These are phyloP conservation scores for Philopotamus ludificatus DNA, from an alignment of 1,140 invertebrate genomes.

Conservation along the genomic window DNA sequence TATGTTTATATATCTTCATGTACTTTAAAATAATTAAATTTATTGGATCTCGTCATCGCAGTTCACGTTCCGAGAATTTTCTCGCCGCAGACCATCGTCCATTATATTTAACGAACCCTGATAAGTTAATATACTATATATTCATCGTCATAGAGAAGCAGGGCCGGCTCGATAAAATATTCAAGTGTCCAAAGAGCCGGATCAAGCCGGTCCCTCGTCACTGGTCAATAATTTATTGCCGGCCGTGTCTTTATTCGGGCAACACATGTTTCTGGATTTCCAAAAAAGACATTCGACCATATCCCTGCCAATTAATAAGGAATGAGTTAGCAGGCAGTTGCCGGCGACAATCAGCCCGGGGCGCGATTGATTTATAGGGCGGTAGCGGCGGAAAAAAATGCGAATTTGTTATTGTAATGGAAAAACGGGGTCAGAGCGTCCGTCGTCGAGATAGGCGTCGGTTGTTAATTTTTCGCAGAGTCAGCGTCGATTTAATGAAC, in stretches of 20 bases:
- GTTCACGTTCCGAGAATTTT: too few species aligned
- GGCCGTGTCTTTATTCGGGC: conserved; percentile 22
- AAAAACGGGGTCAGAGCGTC: too few species aligned
- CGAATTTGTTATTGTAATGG: not conserved
- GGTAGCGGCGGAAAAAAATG: not conserved
- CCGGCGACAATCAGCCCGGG: not conserved
- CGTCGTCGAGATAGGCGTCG: not conserved
- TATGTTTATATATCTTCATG: too few species aligned
- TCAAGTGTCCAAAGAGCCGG: not conserved
- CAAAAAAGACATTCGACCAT: not conserved
- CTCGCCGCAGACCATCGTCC: too few species aligned
- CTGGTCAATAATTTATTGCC: conserved; percentile 28
- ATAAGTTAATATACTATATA: too few species aligned
- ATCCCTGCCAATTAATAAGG: conserved; percentile 13
- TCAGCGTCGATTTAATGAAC: too few species aligned
- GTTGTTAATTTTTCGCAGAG: too few species aligned
- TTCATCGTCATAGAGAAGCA: not conserved
- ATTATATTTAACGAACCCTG: too few species aligned
- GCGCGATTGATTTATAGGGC: not conserved
- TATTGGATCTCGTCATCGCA: too few species aligned
- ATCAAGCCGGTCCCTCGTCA: conserved; percentile 21
- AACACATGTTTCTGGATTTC: conserved; percentile 11
- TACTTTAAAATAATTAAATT: too few species aligned
- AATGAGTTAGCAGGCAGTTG: conserved; percentile 2
- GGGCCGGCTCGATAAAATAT: conserved; percentile 17